Percentiles rank a stretch among this genome's conserved stretches.
Evolutionary conservation across 92 coral and sea anemone species (phyloP).

Genomic region (Nematostella vectensis): DNA sequence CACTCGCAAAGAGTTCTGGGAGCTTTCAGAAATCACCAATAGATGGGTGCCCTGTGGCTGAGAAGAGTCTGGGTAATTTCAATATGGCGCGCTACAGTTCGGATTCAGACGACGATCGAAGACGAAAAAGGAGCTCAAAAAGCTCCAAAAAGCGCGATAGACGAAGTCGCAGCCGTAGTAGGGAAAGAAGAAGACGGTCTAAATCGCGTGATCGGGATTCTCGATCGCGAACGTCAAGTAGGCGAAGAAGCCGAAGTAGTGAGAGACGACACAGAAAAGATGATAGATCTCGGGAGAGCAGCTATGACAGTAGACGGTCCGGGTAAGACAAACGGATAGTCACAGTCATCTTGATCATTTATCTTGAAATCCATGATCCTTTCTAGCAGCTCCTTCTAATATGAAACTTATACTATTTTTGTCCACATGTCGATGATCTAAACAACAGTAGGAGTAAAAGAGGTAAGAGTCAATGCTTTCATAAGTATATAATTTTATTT

Average conservation of each 20-base stretch:
- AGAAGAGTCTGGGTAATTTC: too few relatives aligned
- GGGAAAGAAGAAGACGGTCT: conserved; percentile 58
- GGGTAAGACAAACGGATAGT: conserved; percentile 3
- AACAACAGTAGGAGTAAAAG: not conserved
- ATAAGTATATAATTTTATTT: too few relatives aligned
- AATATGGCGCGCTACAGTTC: conserved; percentile 83
- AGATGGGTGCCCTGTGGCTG: too few relatives aligned
- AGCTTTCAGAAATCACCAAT: too few relatives aligned
- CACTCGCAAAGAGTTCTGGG: too few relatives aligned
- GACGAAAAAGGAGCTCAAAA: conserved; percentile 44
- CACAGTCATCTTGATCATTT: not conserved
- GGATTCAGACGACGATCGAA: conserved; percentile 77
- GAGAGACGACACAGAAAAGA: conserved; percentile 26
- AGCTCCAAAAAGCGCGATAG: conserved; percentile 57
- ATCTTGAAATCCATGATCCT: not conserved
- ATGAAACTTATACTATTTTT: not conserved
- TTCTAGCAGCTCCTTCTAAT: too few relatives aligned
- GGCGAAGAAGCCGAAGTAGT: conserved; percentile 25
- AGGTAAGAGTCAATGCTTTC: too few relatives aligned
- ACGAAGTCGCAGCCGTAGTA: conserved; percentile 60
- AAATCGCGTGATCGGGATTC: conserved; percentile 53
- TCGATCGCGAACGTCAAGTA: conserved; percentile 11
- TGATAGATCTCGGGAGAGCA: conserved; percentile 36
- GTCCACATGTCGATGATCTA: not conserved
- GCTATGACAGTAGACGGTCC: conserved; percentile 31